Evolutionary conservation across 2,888 invertebrate species (phyloP).

Genomic region (Panzeria rudis): DNA sequence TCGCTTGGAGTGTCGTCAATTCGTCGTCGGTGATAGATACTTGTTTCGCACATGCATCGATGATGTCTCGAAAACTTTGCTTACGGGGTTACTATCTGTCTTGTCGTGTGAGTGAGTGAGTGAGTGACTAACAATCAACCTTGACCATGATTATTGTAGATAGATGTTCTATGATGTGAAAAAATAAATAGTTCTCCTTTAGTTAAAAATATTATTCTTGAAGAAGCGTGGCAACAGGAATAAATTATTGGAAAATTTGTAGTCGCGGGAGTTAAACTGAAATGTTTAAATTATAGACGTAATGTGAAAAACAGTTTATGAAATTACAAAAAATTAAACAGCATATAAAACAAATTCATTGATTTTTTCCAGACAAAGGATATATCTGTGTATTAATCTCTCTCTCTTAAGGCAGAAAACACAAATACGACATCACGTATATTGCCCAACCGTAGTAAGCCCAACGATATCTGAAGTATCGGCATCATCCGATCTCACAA

Average conservation of each 20-base stretch:
- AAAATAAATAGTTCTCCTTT: not conserved
- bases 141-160: conserved; percentile 47
- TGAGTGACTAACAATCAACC: conserved; percentile 36
- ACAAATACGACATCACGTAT: too few species aligned
- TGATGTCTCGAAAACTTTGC: too few species aligned
- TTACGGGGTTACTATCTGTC: not conserved
- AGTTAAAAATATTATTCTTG: conserved; percentile 14
- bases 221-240: conserved; percentile 9
- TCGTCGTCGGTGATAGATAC: too few species aligned
- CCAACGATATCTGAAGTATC: too few species aligned
- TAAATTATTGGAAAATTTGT: conserved; percentile 4
- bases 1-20: too few species aligned
- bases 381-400: too few species aligned
- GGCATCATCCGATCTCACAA: too few species aligned
- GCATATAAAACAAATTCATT: too few species aligned
- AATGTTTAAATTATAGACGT: not conserved
- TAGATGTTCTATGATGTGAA: conserved; percentile 27
- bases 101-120: conserved; percentile 12
- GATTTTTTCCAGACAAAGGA: too few species aligned
- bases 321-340: not conserved
- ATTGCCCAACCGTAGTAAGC: too few species aligned
- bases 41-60: too few species aligned
- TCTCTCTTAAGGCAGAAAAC: too few species aligned
- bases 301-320: not conserved
- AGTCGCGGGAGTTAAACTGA: conserved; percentile 31